phyloP scores from a whole-genome alignment of 23 tunicate species.

The Halocynthia aurantium region DNA sequence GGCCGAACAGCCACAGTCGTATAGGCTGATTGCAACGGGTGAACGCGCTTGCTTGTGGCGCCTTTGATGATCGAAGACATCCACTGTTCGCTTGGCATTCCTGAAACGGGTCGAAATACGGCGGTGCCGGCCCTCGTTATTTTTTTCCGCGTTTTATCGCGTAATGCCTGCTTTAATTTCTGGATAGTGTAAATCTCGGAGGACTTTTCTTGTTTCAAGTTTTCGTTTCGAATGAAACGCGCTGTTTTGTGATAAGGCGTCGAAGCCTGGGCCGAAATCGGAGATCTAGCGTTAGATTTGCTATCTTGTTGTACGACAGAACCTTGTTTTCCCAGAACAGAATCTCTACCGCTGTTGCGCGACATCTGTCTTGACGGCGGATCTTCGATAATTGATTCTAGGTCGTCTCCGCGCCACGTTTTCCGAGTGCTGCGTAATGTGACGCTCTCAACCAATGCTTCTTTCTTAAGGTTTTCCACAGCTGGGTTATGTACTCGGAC shows the following conservation, averaged over 20 bases:
- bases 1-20: too few species aligned
- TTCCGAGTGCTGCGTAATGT: conserved; percentile 16
- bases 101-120: conserved; percentile 17
- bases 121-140: conserved; percentile 54
- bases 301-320: conserved; percentile 1
- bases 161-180: conserved; percentile 47
- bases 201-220: conserved; percentile 10
- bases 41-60: not conserved
- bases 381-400: conserved; percentile 25
- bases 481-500: conserved; percentile 5
- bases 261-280: not conserved
- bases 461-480: conserved; percentile 2
- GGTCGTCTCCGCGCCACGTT: not conserved
- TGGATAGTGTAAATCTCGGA: conserved; percentile 34
- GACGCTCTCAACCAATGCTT: conserved; percentile 6
- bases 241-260: not conserved
- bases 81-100: conserved; percentile 24
- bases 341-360: conserved; percentile 28
- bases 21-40: too few species aligned
- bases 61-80: conserved; percentile 19
- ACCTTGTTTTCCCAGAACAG: not conserved
- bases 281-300: not conserved
- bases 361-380: conserved; percentile 22
- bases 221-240: not conserved
- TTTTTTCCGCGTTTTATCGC: conserved; percentile 62